These are phyloP conservation scores for Protonibea diacanthus DNA, from an alignment of 2,797 vertebrate species.

Conservation along the genomic window DNA sequence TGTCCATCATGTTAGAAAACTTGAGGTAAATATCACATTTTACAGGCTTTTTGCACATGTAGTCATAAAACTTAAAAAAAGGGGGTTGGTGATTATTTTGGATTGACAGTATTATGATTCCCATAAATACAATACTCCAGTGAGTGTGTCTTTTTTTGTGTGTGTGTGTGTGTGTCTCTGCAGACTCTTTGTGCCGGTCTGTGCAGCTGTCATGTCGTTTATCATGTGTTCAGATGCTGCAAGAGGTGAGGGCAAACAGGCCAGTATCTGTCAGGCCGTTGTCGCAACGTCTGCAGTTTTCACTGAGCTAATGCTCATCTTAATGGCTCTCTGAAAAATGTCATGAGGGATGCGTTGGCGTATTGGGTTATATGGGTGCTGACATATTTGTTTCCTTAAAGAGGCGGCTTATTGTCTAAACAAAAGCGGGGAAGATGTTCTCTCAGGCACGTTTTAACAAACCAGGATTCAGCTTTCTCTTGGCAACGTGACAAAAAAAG, in stretches of 20 bases:
- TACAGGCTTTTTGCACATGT: neutral
- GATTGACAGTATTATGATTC: neutral
- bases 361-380: neutral
- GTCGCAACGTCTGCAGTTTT: conserved; percentile 1
- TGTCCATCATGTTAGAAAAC: conserved; percentile 53
- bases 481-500: neutral
- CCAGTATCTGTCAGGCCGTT: neutral
- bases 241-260: conserved; percentile 68
- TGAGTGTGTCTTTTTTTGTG: neutral
- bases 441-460: neutral
- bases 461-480: neutral
- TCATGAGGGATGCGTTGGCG: neutral
- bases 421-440: neutral
- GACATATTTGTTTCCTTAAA: neutral
- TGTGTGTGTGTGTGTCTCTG: neutral
- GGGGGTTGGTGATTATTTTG: neutral
- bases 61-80: neutral
- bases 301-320: neutral
- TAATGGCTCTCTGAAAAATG: neutral
- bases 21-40: conserved; percentile 61
- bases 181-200: conserved; percentile 61
- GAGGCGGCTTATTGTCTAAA: neutral
- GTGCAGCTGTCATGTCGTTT: conserved; percentile 49
- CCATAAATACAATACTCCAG: neutral
- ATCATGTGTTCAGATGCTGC: conserved; percentile 46